Percentiles rank a stretch among this genome's conserved stretches.
phyloP scores from a whole-genome alignment of 2,888 invertebrate genomes.

The Zelleria hepariella region DNA sequence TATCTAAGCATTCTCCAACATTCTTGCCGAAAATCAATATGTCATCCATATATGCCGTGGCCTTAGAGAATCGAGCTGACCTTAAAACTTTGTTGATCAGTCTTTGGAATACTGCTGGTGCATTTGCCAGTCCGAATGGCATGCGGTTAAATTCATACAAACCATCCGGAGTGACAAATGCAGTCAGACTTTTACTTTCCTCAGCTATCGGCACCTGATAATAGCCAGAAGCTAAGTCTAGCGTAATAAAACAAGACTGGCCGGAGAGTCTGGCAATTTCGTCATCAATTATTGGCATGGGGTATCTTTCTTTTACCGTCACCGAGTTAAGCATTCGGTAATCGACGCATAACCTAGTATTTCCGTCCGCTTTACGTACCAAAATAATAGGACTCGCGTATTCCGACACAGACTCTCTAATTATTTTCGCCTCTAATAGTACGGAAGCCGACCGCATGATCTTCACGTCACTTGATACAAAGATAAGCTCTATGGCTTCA shows the following conservation, averaged over 20 bases:
- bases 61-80: slow-evolving; percentile 2
- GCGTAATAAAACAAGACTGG: slow-evolving; percentile 14
- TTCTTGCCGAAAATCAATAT: slow-evolving; percentile 10
- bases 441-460: no score
- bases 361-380: slow-evolving; percentile 5
- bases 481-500: no score
- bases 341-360: slow-evolving; percentile 11
- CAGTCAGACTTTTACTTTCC: slow-evolving; percentile 17
- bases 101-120: background rate
- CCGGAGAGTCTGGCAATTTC: slow-evolving; percentile 14
- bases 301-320: slow-evolving; percentile 16
- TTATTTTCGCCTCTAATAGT: background rate
- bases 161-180: slow-evolving; percentile 27
- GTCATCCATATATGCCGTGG: slow-evolving; percentile 13
- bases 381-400: slow-evolving; percentile 13
- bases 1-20: slow-evolving; percentile 14
- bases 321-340: slow-evolving; percentile 8
- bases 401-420: slow-evolving; percentile 6
- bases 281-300: slow-evolving; percentile 17
- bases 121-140: background rate
- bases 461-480: no score
- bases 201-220: slow-evolving; percentile 14
- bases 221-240: slow-evolving; percentile 13
- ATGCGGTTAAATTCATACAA: slow-evolving; percentile 14
- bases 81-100: background rate